Evolutionary conservation across 2,888 invertebrate genomes (phyloP), one percentile per base, ranked within the genome.

Genomic region (Ramazzottius varieornatus): DNA sequence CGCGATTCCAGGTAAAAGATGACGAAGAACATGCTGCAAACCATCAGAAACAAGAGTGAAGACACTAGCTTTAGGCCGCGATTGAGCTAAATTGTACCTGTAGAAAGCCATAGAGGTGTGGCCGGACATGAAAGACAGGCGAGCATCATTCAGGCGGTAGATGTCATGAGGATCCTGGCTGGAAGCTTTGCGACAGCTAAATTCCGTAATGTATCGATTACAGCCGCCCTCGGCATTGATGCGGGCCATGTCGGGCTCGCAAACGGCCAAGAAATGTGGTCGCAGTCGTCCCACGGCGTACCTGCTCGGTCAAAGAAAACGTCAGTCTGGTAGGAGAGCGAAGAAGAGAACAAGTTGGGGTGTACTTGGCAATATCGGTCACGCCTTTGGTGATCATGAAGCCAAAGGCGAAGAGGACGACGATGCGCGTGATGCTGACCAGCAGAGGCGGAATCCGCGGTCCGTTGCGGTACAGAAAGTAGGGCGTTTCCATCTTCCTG

Each of bases 361-460:
- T 29, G 29, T 54, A 54, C 24, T 54, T 54, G 54, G n/a, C 20
- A 54, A 54, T 54, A 29, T 54, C 54, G n/a, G 54, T 54, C 16
- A 54, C 29, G 24, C 54, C 24, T 29, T 54, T 54, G n/a, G 29
- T 29, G 29, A 54, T 54, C 4, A 54, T 8, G 29, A 54, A 54
- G 13, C 54, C 54, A 29, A 16, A 54, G 8, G 29, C 29, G 29
- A 54, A 54, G 29, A 54, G 54, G 54, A 54, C 20, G 29, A 54
- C 24, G 54, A 54, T 54, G 54, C 54, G 54, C n/a, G 54, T 54
- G 20, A 54, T 54, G 54, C 54, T 54, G 54, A 54, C 29, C n/a
- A 54, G 29, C 16, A 54, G 16, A 4, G 54, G 54, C 54, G 54
- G 54, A 24, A 54, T 29, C n/a, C 29, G 54, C 54, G 54, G 54